phyloP scores from a whole-genome alignment of 2,113 vertebrate genomes.

The Thunnus thynnus region DNA sequence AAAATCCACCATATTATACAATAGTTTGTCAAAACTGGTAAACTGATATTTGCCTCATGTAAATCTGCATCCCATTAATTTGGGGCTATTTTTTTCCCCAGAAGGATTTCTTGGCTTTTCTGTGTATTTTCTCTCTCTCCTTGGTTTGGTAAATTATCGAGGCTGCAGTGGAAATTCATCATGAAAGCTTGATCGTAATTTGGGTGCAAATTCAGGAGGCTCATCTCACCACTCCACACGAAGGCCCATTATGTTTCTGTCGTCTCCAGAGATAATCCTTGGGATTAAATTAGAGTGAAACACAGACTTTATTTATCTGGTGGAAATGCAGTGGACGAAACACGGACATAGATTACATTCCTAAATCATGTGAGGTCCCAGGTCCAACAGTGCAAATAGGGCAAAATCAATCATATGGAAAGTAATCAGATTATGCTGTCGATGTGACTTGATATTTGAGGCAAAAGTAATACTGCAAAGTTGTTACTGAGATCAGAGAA shows the following conservation, averaged over 20 bases:
- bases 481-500: constrained; percentile 6
- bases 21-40: constrained; percentile 1
- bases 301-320: constrained; percentile 33
- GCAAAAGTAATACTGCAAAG: neutral
- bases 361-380: neutral
- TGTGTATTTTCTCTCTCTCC: neutral
- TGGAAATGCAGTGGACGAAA: neutral
- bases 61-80: constrained; percentile 37
- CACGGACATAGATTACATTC: constrained; percentile 15
- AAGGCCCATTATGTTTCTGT: constrained; percentile 45
- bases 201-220: constrained; percentile 44
- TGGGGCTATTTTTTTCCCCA: neutral
- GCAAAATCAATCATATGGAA: constrained; percentile 16
- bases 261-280: constrained; percentile 44
- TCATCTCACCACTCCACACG: constrained; percentile 46
- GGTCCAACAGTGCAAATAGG: neutral
- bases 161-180: constrained; percentile 21
- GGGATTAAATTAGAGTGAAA: constrained; percentile 59
- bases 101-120: neutral
- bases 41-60: constrained; percentile 17
- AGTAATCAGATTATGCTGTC: neutral
- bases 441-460: constrained; percentile 4
- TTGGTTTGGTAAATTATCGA: neutral
- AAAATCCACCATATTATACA: neutral
- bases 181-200: constrained; percentile 42